Base-by-base conservation (phyloP, 1,140 invertebrate genomes). In the Drosophila triauraria region DNA sequence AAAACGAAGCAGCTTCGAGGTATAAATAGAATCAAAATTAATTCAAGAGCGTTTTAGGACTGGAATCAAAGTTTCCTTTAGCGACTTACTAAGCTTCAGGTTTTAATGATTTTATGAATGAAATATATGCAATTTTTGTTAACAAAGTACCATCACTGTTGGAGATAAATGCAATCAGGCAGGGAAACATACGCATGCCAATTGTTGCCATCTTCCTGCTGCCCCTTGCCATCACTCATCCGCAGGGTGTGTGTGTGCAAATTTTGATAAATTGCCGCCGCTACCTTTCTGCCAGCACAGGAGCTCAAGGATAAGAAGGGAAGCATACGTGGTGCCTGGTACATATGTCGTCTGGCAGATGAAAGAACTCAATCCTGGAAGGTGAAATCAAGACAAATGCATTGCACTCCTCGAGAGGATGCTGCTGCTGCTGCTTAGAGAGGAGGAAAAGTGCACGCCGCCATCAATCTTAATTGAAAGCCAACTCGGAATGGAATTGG, bases 211-310 rank as follows among this genome's bases (percentile, higher is more conserved):
- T 50, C 60, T 56, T 50, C 74, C 50, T 75, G 35, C 46, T 27
- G 42, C 44, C 38, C 46, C 15, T 17, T 10, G 59, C 23, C 61
- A 35, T 32, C 69, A 51, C 48, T 54, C 57, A 53, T 50, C 46
- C 42, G 40, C 30, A 32, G 38, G 15, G 61, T 80, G 57, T 63
- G 51, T 35, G 10, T 56, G 57, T 69, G 77, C 64, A 91, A 87
- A 91, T 91, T 91, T 91, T 91, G 87, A 91, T 91, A 87, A 91
- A 91, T 91, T 87, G 80, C 87, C 67, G 65, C 63, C 42, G 60
- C 81, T 91, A 91, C 87, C 87, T 91, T 91, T 80, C 43, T 67
- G 65, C 30, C 43, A 27, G 27, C 46, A 42, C 10, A 48, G 57
- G 5, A 59, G 38, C 7, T 2, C n/a, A 50, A 12, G 30, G 46